Evolutionary conservation across 2,888 invertebrate genomes (phyloP), one percentile per base, ranked within the genome.

Genomic region (Elgonia sp.): DNA sequence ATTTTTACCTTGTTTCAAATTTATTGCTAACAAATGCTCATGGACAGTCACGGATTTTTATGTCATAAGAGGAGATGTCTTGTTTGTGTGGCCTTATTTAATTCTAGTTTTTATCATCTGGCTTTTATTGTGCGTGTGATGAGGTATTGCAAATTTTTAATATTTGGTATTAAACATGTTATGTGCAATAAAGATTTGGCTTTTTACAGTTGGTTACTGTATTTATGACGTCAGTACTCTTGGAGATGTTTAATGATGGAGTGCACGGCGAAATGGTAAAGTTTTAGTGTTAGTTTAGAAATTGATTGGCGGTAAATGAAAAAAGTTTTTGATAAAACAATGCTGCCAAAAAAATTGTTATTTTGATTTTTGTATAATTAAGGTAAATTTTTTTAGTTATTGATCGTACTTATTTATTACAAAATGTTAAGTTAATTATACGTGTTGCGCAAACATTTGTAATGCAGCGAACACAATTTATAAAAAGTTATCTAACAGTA

Each of bases 1-100:
- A 21, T 39, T 62, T 72, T 40, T 21, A 18, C 6, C 4, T 42
- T 39, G n/a, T 39, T 62, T 40, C 40, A 1, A 9, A 40, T 40
- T 65, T 65, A 65, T 65, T 42, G 69, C 21, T 50, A 50, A 69
- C 29, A 69, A 69, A 29, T 40, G 21, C 16, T 21, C 29, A 50
- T 50, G 40, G 50, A 50, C 69, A 46, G 5, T 18, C 50, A 50
- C 50, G 20, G 42, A n/a, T n/a, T n/a, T n/a, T n/a, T n/a, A n/a
- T n/a, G n/a, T n/a, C n/a, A n/a, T n/a, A n/a, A n/a, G n/a, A n/a
- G n/a, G 20, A 20, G 42, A 16, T 42, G 20, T 20, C 20, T 65
- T 40, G 40, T 60, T 10, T 21, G n/a, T n/a, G n/a, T n/a, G n/a
- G n/a, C n/a, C n/a, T n/a, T 18, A 50, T 10, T 60, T 60, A 12